Percentiles rank a stretch among this genome's conserved stretches.
These are phyloP conservation scores for Dermatemys mawii DNA, from an alignment of 2,113 vertebrate species.

Conservation along the genomic window DNA sequence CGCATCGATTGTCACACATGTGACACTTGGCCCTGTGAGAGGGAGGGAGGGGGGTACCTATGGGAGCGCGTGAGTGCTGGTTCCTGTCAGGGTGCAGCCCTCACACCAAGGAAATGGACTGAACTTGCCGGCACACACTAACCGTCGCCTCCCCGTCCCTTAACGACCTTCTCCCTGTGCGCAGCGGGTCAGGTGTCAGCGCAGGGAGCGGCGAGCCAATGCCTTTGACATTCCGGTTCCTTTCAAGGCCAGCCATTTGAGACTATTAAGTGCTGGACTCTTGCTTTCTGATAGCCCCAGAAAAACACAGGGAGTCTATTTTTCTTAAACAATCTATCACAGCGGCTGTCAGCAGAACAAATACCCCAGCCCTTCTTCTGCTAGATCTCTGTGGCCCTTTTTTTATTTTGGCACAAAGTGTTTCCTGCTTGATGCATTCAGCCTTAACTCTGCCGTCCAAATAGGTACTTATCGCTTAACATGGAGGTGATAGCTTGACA, in stretches of 20 bases:
- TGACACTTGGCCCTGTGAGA: too few relatives aligned
- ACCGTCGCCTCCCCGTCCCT: not conserved
- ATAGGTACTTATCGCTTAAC: slow-evolving; percentile 83
- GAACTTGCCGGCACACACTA: slow-evolving; percentile 1
- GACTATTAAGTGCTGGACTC: slow-evolving; percentile 74
- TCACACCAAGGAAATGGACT: slow-evolving; percentile 19
- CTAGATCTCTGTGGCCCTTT: slow-evolving; percentile 63
- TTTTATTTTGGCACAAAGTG: slow-evolving; percentile 63
- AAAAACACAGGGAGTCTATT: slow-evolving; percentile 74
- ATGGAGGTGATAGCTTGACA: slow-evolving; percentile 78
- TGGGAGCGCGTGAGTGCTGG: not conserved
- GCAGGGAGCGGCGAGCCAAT: not conserved
- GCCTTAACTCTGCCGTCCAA: slow-evolving; percentile 77
- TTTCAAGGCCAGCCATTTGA: slow-evolving; percentile 74
- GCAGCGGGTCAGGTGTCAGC: slow-evolving; percentile 48
- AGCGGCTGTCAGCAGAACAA: slow-evolving; percentile 79
- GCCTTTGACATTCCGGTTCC: slow-evolving; percentile 64
- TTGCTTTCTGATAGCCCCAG: slow-evolving; percentile 72
- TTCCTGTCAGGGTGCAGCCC: not conserved
- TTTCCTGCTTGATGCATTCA: slow-evolving; percentile 71
- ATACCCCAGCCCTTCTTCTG: slow-evolving; percentile 71
- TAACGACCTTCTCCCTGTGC: not conserved
- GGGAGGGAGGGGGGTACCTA: not conserved
- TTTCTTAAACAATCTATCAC: slow-evolving; percentile 80
- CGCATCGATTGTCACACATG: not conserved